Base-by-base conservation (phyloP, 2,888 invertebrate species). In the Palloptera scutellata region DNA sequence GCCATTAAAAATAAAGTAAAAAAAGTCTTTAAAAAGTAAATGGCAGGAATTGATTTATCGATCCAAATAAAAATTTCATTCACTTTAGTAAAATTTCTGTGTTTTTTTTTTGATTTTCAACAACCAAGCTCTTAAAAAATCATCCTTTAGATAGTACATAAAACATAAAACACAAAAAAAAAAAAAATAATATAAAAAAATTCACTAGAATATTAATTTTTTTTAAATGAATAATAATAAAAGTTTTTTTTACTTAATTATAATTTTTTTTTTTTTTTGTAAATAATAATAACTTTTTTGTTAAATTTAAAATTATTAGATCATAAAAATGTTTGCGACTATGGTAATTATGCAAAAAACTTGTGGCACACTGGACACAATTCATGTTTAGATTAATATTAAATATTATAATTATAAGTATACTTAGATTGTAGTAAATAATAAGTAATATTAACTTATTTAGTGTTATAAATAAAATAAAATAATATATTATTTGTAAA, bases 331-430 rank as follows among this genome's bases (percentile, higher is more conserved):
- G 1, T 17, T 61, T 61, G 55, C 55, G 64, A 66, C 54, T 45
- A n/a, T n/a, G n/a, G n/a, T n/a, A 20, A 55, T 51, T 15, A 12
- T 43, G 19, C 13, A 57, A 52, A 66, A 41, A 54, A 64, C 52
- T 64, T 69, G 69, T 67, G 64, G 65, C 67, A 67, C 69, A 52
- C 64, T 62, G 67, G 66, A 69, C 67, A 69, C 68, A 71, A 64
- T 60, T 60, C 57, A 45, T 61, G 43, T n/a, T 13, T 48, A 40
- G n/a, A 52, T 48, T 43, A n/a, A 5, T 51, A 6, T 30, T n/a
- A n/a, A n/a, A 30, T 30, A 6, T 30, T 30, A 4, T 30, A 4
- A 30, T 30, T 4, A 4, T 30, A 30, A 4, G 2, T 30, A 30
- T 30, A 6, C 30, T 30, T n/a, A n/a, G n/a, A 6, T 30, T 4